phyloP scores from a whole-genome alignment of 2,888 invertebrate species.

The Sesia bembeciformis region DNA sequence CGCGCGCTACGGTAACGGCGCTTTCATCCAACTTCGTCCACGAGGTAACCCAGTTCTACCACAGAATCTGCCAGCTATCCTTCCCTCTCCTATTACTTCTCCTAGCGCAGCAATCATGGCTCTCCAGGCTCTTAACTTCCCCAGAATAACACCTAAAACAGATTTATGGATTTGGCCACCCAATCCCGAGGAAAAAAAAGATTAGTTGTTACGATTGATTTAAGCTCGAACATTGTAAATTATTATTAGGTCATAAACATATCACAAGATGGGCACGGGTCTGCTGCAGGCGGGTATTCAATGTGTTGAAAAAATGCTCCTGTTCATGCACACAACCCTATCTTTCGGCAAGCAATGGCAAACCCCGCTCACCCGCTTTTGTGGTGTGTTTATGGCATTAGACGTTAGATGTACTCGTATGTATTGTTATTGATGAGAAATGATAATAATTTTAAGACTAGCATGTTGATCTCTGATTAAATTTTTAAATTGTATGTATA shows the following conservation, averaged over 20 bases:
- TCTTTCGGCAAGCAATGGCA: no score
- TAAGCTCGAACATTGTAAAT: no score
- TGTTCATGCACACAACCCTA: no score
- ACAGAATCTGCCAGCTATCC: constrained; percentile 13
- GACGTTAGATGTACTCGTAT: constrained; percentile 13
- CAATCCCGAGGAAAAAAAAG: constrained; percentile 46
- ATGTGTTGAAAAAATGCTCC: no score
- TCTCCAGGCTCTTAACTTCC: constrained; percentile 52
- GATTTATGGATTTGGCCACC: constrained; percentile 52
- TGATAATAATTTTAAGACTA: constrained; percentile 15
- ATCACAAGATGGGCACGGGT: no score
- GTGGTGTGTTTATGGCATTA: no score
- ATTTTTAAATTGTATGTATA: constrained; percentile 31
- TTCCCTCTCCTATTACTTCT: constrained; percentile 20
- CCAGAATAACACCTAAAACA: constrained; percentile 56
- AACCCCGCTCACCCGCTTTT: no score
- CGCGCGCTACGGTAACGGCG: constrained; percentile 65
- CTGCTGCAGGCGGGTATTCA: no score
- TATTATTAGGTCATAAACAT: no score
- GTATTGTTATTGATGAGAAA: constrained; percentile 14
- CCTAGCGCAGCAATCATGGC: constrained; percentile 45
- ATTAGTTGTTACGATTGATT: constrained; percentile 11
- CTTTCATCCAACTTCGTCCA: constrained; percentile 61
- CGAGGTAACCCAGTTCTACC: constrained; percentile 19
- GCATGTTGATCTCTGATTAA: constrained; percentile 54